Base-by-base conservation (phyloP, 2,888 invertebrate genomes). In the Chouioia cunea region DNA sequence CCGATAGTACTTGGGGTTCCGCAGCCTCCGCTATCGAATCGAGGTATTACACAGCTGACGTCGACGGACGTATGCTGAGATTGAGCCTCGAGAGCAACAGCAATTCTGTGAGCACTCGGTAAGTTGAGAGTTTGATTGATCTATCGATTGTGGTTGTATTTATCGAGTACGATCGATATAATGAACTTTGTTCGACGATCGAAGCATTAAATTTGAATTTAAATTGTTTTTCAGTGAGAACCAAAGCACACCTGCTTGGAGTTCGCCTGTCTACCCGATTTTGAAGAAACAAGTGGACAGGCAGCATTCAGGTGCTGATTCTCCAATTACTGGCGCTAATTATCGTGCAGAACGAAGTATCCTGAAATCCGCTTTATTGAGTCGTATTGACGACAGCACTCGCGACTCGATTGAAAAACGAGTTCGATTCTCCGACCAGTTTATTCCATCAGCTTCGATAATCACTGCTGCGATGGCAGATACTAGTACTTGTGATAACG, bases 371-470 rank as follows among this genome's bases (percentile, higher is more conserved):
- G 27, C 27, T n/a, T 10, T 64, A 47, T 22, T 59, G 16, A 66
- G 22, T 2, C 59, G 60, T 14, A 27, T 50, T 2, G 52, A 56
- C 54, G 50, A 65, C 15, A 60, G 22, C n/a, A 22, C 18, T 15
- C 43, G 54, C 15, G 54, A 66, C 18, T 59, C 58, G 12, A 62
- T 52, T 12, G 70, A 67, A 36, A 73, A 73, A n/a, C 64, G 68
- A 20, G 73, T 73, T 0, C 44, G 70, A 2, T 73, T 73, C n/a
- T 20, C 47, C 48, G 60, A 60, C 20, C 18, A 44, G 43, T 14
- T 16, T 18, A 6, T 15, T 18, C 3, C 44, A 3, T 14, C 43
- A 14, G 6, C 15, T 14, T 56, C 27, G 27, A 27, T 6, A 27
- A 27, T 27, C 6, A 27, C 27, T 3, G 6, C 27, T 3, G 6